These are phyloP conservation scores for Coregonus ussuriensis DNA, from an alignment of 2,797 vertebrate species.

Conservation along the genomic window DNA sequence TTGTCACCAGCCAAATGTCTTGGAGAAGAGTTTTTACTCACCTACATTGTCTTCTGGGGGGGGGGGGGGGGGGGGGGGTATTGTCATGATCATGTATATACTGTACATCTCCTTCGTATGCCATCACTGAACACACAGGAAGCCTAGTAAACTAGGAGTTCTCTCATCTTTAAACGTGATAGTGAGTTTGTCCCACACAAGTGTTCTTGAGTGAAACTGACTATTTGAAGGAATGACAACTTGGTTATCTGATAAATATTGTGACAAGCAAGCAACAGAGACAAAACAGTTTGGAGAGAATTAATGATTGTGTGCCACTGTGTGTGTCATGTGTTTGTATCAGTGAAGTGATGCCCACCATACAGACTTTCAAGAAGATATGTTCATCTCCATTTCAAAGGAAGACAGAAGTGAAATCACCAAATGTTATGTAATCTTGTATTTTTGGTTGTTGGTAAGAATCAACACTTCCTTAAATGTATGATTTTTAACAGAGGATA, in stretches of 20 bases:
- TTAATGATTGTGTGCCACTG: background rate
- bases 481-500: slow-evolving; percentile 53
- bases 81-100: slow-evolving; percentile 37
- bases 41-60: slow-evolving; percentile 46
- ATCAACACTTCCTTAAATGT: slow-evolving; percentile 73
- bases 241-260: slow-evolving; percentile 2
- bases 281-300: background rate
- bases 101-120: background rate
- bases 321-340: background rate
- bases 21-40: slow-evolving; percentile 51
- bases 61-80: background rate
- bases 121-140: slow-evolving; percentile 14
- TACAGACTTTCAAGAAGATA: slow-evolving; percentile 46
- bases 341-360: background rate
- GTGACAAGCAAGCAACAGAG: slow-evolving; percentile 20
- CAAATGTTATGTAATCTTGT: slow-evolving; percentile 75
- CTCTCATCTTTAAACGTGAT: slow-evolving; percentile 8
- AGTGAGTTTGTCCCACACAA: background rate
- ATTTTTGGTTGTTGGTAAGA: slow-evolving; percentile 68
- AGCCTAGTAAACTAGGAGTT: background rate
- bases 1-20: slow-evolving; percentile 90
- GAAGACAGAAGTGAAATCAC: slow-evolving; percentile 80
- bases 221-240: background rate
- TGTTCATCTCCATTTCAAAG: slow-evolving; percentile 47
- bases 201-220: background rate